Conservation (phyloP, 2,113 vertebrate genomes). For the Alaudala cheleensis region DNA sequence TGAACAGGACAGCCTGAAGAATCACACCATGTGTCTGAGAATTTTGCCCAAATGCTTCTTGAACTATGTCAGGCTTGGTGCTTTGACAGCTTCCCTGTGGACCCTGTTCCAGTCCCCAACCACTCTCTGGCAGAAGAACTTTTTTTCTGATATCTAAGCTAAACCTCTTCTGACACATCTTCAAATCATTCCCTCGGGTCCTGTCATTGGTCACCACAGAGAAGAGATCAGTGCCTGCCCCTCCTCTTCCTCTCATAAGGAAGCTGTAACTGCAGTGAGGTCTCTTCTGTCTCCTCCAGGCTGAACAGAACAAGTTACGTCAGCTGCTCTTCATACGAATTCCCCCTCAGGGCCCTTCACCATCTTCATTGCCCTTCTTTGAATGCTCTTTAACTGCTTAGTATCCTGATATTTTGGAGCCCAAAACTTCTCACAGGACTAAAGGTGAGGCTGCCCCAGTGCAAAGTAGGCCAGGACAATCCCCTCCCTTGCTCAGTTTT, state of each 20-base stretch:
- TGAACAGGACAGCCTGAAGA: neutral
- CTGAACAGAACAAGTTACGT: neutral
- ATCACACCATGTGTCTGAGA: neutral
- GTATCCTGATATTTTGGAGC: too few relatives aligned
- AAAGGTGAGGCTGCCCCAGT: neutral
- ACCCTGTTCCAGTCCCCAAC: rapidly evolving
- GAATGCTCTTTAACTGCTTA: neutral
- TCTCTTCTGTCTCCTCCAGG: too few relatives aligned
- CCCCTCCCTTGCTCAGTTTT: rapidly evolving
- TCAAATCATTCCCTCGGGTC: neutral
- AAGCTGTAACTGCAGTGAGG: too few relatives aligned
- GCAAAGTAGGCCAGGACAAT: neutral
- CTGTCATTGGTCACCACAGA: too few relatives aligned
- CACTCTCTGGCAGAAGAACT: neutral
- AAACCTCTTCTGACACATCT: neutral
- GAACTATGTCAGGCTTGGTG: neutral
- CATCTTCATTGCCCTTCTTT: neutral
- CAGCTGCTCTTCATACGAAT: rapidly evolving
- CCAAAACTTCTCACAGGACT: neutral
- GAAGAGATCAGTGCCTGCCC: too few relatives aligned
- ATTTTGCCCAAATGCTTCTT: neutral
- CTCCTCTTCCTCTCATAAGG: too few relatives aligned
- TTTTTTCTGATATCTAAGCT: neutral
- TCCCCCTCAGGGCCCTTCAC: neutral
- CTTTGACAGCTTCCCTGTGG: neutral